Evolutionary conservation across 2,888 invertebrate species (phyloP), one percentile per base, ranked within the genome.

Genomic region (Eretmocerus hayati): DNA sequence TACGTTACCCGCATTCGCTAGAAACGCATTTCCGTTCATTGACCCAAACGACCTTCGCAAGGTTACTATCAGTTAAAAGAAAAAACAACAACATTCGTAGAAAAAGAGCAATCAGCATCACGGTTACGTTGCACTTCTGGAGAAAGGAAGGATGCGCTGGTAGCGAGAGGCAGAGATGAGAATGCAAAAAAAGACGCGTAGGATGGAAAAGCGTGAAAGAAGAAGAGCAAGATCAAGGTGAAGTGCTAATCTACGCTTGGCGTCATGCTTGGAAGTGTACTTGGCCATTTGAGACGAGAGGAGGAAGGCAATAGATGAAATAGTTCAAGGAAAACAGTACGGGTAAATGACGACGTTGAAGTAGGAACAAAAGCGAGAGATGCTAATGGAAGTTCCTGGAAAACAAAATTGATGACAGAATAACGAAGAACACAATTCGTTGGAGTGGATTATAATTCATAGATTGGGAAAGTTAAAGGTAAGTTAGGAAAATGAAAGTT

Each of bases 41-140:
- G 68, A 71, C 70, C 69, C 66, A 65, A 65, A 64, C 69, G 69
- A 66, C 70, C 69, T 71, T 71, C 63, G 65, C 69, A 71, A 71
- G 70, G 69, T 68, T 69, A 70, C 64, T 4, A 15, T 21, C 4
- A 18, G 15, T 13, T 8, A 6, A 3, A 41, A 53, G 54, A 53
- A 48, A 54, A 50, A 52, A 53, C 54, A 49, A n/a, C n/a, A n/a
- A 50, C 45, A 53, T 52, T 30, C 43, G 56, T 4, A 18, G 36
- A 9, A 36, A 16, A 16, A 33, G 33, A 16, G 15, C 5, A n/a
- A n/a, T n/a, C n/a, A n/a, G n/a, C n/a, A n/a, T n/a, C n/a, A 33
- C 59, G 40, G 42, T 43, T 49, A 53, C 30, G 30, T 9, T 9
- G 30, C 8, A 30, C 8, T 30, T 9, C 8, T 30, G 30, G 54